These are phyloP conservation scores for Epizoanthus rinbou DNA, from an alignment of 92 coral and sea anemone genomes.

Conservation along the genomic window DNA sequence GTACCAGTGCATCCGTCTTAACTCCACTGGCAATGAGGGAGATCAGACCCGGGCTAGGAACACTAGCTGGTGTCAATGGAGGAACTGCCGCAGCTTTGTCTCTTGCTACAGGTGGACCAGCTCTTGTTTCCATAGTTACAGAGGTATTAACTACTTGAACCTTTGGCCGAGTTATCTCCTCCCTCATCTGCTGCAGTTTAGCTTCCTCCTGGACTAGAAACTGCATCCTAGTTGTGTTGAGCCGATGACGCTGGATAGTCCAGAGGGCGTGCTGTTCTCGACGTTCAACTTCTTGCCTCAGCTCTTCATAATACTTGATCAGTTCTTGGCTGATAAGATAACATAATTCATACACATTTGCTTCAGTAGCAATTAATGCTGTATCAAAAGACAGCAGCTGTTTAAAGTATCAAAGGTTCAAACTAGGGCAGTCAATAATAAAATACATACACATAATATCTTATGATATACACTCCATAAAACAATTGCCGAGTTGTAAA, in stretches of 20 bases:
- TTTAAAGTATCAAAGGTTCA: neutral
- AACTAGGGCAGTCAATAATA: neutral
- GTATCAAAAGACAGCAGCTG: neutral
- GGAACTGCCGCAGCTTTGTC: neutral
- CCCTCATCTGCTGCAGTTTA: conserved; percentile 53
- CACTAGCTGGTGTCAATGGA: conserved; percentile 17
- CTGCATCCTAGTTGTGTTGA: conserved; percentile 65
- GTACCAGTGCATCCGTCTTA: conserved; percentile 67
- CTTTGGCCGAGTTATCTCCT: conserved; percentile 19
- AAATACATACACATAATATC: neutral
- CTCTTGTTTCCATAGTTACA: neutral
- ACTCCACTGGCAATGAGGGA: conserved; percentile 91
- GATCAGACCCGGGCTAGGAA: conserved; percentile 73
- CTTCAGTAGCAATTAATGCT: neutral
- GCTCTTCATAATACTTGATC: conserved; percentile 85
- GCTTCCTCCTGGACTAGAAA: conserved; percentile 83
- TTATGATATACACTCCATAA: no score
- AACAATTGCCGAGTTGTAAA: no score
- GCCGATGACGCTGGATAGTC: conserved; percentile 74
- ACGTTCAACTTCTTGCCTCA: conserved; percentile 72
- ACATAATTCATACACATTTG: neutral
- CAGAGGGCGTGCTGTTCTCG: conserved; percentile 88
- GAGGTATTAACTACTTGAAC: neutral
- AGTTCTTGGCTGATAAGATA: conserved; percentile 75
- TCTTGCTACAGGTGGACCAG: neutral